Evolutionary conservation across 2,888 invertebrate genomes (phyloP).

Genomic region (Rhagium mordax): DNA sequence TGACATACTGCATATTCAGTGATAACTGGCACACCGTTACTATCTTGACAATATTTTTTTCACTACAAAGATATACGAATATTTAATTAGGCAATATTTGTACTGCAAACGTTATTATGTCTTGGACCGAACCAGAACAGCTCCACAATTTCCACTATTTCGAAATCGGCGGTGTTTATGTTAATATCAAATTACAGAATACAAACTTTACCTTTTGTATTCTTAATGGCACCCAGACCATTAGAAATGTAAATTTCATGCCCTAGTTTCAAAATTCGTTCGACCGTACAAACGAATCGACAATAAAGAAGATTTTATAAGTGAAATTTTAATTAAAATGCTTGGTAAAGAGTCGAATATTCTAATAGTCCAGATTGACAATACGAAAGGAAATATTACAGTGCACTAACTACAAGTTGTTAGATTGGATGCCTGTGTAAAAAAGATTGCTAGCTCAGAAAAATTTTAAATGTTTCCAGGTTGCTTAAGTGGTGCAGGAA

Average conservation of each 20-base stretch:
- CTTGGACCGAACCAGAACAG: background rate
- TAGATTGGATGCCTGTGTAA: too few species aligned
- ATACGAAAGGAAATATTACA: too few species aligned
- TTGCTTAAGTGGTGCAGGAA: too few species aligned
- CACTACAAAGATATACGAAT: background rate
- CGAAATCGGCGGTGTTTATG: slow-evolving; percentile 17
- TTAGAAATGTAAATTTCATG: slow-evolving; percentile 53
- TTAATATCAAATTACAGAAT: slow-evolving; percentile 12
- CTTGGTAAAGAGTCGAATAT: background rate
- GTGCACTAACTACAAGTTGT: too few species aligned
- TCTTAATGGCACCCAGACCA: slow-evolving; percentile 41
- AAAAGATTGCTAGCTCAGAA: too few species aligned
- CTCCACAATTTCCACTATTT: background rate
- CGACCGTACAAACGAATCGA: slow-evolving; percentile 39
- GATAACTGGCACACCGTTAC: too few species aligned
- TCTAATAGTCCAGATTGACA: too few species aligned
- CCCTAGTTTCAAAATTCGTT: slow-evolving; percentile 49
- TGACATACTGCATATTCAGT: too few species aligned
- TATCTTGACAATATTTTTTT: too few species aligned
- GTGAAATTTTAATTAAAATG: slow-evolving; percentile 15
- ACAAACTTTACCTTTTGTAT: slow-evolving; percentile 32
- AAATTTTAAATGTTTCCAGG: too few species aligned
- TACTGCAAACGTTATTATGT: background rate
- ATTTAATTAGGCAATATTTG: background rate
- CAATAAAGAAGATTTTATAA: slow-evolving; percentile 25